A percentile compares a stretch with the other conserved stretches of the same genome.
Conservation (phyloP, 2,888 invertebrate genomes). For the Periphyllus acericola region DNA sequence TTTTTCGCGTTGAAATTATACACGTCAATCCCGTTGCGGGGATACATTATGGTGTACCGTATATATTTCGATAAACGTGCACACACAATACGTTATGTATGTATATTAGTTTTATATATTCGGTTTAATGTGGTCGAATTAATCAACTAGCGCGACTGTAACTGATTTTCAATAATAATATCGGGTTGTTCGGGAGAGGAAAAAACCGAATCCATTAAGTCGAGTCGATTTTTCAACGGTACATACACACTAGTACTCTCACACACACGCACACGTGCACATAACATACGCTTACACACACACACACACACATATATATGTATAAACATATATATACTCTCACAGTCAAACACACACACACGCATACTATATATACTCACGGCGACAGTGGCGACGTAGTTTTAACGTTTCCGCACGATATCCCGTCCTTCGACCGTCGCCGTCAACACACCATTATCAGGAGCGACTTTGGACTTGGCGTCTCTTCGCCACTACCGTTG, state of each 20-base stretch:
- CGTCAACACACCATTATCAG: neutral
- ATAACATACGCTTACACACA: too few relatives aligned
- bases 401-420: neutral
- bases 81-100: too few relatives aligned
- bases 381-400: neutral
- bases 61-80: too few relatives aligned
- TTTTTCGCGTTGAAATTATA: too few relatives aligned
- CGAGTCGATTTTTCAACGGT: conserved; percentile 26
- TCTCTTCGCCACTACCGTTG: neutral
- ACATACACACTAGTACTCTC: neutral
- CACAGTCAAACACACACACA: neutral
- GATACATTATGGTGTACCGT: neutral
- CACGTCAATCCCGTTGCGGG: neutral
- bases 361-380: neutral
- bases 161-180: neutral
- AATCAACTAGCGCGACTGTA: neutral
- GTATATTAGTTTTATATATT: too few relatives aligned
- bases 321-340: neutral
- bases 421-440: neutral
- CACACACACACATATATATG: neutral
- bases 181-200: neutral
- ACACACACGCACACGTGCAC: too few relatives aligned
- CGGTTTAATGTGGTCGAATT: neutral
- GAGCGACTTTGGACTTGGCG: neutral
- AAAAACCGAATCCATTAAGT: conserved; percentile 9